Evolutionary conservation across 1,140 invertebrate genomes (phyloP).

Genomic region (Drosophila sp.): DNA sequence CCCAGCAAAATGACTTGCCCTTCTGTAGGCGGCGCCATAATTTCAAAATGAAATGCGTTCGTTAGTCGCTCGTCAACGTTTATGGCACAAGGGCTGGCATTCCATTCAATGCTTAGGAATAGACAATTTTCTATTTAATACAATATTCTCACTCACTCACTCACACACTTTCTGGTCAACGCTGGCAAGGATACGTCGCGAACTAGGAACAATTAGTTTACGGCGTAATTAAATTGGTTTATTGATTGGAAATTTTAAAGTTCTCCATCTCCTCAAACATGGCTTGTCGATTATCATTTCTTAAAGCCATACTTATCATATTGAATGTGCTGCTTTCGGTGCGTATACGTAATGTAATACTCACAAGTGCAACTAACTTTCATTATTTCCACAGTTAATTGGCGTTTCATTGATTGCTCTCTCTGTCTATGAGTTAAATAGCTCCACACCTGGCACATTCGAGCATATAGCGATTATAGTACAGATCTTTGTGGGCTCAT

Average conservation of each 20-base stretch:
- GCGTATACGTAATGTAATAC: constrained; percentile 59
- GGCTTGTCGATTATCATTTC: constrained; percentile 59
- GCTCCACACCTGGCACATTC: constrained; percentile 71
- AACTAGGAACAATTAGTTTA: constrained; percentile 10
- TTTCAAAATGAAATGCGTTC: constrained; percentile 68
- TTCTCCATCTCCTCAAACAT: constrained; percentile 32
- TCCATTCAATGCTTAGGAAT: constrained; percentile 19
- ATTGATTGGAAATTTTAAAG: constrained; percentile 52
- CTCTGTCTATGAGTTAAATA: constrained; percentile 73
- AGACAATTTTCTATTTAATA: background rate
- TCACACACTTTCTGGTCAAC: too few relatives aligned
- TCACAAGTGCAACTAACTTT: background rate
- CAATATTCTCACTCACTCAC: background rate
- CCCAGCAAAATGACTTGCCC: constrained; percentile 38
- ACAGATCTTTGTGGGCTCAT: constrained; percentile 79
- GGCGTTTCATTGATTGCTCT: constrained; percentile 73
- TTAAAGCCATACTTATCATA: constrained; percentile 68
- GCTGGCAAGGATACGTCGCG: too few relatives aligned
- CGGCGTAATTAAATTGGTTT: constrained; percentile 54
- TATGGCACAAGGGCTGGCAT: constrained; percentile 59
- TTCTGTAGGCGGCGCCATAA: constrained; percentile 62
- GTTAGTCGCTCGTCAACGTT: constrained; percentile 67
- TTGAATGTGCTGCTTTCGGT: constrained; percentile 77
- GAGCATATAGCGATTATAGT: constrained; percentile 76
- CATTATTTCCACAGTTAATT: constrained; percentile 56